Percentiles rank a stretch among this genome's conserved stretches.
These are phyloP conservation scores for Balaenoptera acutorostrata DNA, from an alignment of 2,113 vertebrate genomes.

Conservation along the genomic window DNA sequence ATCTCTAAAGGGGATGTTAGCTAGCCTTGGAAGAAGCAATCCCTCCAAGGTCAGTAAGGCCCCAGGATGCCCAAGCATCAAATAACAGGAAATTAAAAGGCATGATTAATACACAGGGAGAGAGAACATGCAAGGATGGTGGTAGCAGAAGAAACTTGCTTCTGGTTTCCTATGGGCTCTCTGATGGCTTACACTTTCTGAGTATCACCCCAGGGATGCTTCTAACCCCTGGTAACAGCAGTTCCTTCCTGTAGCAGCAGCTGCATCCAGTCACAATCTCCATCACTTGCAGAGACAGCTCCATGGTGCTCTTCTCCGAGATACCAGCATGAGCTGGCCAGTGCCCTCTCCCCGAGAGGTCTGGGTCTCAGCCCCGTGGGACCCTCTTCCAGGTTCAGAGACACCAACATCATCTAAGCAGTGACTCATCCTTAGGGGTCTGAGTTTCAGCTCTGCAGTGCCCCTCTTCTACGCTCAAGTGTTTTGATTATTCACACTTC, in stretches of 20 bases:
- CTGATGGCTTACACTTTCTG: neutral
- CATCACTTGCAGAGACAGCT: neutral
- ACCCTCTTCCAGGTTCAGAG: neutral
- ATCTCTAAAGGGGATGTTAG: neutral
- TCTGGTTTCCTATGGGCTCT: neutral
- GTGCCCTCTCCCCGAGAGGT: neutral
- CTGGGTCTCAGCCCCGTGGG: neutral
- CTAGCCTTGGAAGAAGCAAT: neutral
- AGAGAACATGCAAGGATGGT: neutral
- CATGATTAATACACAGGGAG: neutral
- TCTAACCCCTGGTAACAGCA: neutral
- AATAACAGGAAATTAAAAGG: neutral
- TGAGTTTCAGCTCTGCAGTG: neutral
- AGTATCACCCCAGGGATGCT: neutral
- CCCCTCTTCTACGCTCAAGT: neutral
- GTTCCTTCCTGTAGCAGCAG: neutral
- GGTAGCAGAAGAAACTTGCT: neutral
- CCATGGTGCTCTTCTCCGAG: neutral
- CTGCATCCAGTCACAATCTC: neutral
- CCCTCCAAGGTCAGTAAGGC: neutral
- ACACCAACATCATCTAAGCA: neutral
- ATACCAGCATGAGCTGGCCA: neutral
- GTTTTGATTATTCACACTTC: neutral
- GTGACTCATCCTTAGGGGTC: neutral
- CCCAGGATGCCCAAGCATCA: neutral